Evolutionary conservation across 1,140 invertebrate genomes (phyloP).

Genomic region (Prorops nasuta): DNA sequence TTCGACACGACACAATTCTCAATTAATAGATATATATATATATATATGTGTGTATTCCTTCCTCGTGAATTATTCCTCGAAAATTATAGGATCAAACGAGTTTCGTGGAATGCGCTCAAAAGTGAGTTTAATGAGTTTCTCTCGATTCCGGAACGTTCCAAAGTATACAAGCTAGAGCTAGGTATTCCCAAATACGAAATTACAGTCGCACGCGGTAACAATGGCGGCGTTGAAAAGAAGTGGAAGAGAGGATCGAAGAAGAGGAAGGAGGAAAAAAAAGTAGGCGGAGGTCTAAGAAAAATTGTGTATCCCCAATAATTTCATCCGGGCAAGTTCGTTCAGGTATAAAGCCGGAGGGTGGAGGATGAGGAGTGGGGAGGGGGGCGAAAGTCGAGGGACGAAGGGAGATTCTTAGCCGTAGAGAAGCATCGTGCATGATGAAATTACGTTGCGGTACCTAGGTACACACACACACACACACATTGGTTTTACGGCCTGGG

Average conservation of each 20-base stretch:
- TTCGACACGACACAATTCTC: no score
- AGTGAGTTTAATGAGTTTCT: conserved; percentile 12
- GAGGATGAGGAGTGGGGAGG: not conserved
- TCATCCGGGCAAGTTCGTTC: conserved; percentile 25
- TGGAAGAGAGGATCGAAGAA: not conserved
- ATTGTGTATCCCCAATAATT: conserved; percentile 28
- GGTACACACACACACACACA: conserved; percentile 8
- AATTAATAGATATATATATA: no score
- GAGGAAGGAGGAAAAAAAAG: not conserved
- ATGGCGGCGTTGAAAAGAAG: not conserved
- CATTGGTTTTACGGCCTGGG: not conserved
- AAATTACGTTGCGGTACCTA: conserved; percentile 27
- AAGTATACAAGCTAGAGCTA: not conserved
- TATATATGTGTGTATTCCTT: no score
- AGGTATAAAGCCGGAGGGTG: conserved; percentile 33
- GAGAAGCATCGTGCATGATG: conserved; percentile 20
- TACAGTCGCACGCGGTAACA: conserved; percentile 4
- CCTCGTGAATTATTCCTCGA: no score
- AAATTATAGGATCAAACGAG: no score
- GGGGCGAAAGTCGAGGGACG: conserved; percentile 20
- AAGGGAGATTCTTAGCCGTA: conserved; percentile 10
- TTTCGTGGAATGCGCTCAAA: no score
- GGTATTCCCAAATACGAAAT: conserved; percentile 13
- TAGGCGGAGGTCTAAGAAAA: conserved; percentile 11
- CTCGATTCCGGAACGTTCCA: no score